Percentiles rank a stretch among this genome's conserved stretches.
Conservation (phyloP, 2,888 invertebrate species). For the Chymomyza fuscimana region DNA sequence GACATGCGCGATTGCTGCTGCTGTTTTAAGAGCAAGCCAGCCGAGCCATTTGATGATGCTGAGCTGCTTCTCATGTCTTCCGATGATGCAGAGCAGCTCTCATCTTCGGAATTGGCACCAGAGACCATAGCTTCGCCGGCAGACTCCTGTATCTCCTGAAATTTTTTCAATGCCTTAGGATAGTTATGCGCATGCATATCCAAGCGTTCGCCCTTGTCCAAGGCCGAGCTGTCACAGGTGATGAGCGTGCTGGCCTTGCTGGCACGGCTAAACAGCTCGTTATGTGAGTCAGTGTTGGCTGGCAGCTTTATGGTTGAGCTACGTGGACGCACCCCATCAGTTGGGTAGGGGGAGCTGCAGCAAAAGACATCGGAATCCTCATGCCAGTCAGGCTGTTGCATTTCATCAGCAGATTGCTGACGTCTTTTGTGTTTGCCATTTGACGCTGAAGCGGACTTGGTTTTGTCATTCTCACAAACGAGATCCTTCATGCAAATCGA, state of each 20-base stretch:
- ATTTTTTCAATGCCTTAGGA: slow-evolving; percentile 77
- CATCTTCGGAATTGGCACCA: slow-evolving; percentile 83
- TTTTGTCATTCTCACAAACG: slow-evolving; percentile 20
- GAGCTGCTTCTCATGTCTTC: slow-evolving; percentile 80
- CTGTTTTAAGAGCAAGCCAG: slow-evolving; percentile 49
- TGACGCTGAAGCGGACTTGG: slow-evolving; percentile 26
- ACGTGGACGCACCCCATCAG: slow-evolving; percentile 54
- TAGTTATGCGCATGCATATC: slow-evolving; percentile 72
- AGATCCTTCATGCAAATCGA: slow-evolving; percentile 78
- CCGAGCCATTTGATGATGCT: slow-evolving; percentile 77
- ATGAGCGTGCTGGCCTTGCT: slow-evolving; percentile 66
- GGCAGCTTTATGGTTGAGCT: slow-evolving; percentile 57
- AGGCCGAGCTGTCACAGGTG: slow-evolving; percentile 75
- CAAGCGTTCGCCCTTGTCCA: slow-evolving; percentile 68
- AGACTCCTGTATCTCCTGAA: slow-evolving; percentile 82
- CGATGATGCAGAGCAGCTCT: slow-evolving; percentile 81
- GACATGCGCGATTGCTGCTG: slow-evolving; percentile 75
- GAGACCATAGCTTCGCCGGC: slow-evolving; percentile 86
- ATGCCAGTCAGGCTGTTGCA: slow-evolving; percentile 44
- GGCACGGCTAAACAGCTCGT: slow-evolving; percentile 15
- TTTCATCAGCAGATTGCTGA: slow-evolving; percentile 45
- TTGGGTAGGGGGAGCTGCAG: slow-evolving; percentile 62
- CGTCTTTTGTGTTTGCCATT: slow-evolving; percentile 29
- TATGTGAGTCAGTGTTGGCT: slow-evolving; percentile 3
- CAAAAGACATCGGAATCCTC: slow-evolving; percentile 25